phyloP scores from a whole-genome alignment of 2,888 invertebrate species.

The Camptogramma bilineatum region DNA sequence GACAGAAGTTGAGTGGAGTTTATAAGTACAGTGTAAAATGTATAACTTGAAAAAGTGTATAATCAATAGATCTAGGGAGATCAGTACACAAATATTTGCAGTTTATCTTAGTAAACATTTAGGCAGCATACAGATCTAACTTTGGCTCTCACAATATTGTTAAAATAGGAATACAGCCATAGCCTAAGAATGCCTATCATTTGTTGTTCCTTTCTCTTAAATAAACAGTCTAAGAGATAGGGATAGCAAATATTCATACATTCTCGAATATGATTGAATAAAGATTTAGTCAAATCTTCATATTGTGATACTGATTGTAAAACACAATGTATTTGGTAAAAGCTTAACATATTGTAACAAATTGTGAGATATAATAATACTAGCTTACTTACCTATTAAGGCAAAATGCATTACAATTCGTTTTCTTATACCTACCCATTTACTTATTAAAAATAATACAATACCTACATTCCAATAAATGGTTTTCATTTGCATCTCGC shows the following conservation, averaged over 20 bases:
- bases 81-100: constrained; percentile 54
- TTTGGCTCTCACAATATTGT: constrained; percentile 35
- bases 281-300: constrained; percentile 23
- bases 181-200: constrained; percentile 3
- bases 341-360: constrained; percentile 26
- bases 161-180: constrained; percentile 21
- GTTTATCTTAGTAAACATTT: constrained; percentile 42
- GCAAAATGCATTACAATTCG: constrained; percentile 26
- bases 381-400: constrained; percentile 35
- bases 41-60: constrained; percentile 60
- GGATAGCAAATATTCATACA: background rate
- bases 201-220: background rate
- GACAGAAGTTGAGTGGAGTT: too few species aligned
- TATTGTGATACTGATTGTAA: constrained; percentile 12
- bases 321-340: constrained; percentile 27
- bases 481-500: constrained; percentile 22
- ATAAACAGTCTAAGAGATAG: background rate
- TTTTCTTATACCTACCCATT: constrained; percentile 22
- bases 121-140: constrained; percentile 39
- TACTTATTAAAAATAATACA: constrained; percentile 31
- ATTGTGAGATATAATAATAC: constrained; percentile 30
- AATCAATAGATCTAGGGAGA: constrained; percentile 62
- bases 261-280: constrained; percentile 11
- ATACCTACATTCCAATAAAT: constrained; percentile 29
- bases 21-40: too few species aligned